Conservation (phyloP, 2,888 invertebrate species). For the Micropterix aruncella region DNA sequence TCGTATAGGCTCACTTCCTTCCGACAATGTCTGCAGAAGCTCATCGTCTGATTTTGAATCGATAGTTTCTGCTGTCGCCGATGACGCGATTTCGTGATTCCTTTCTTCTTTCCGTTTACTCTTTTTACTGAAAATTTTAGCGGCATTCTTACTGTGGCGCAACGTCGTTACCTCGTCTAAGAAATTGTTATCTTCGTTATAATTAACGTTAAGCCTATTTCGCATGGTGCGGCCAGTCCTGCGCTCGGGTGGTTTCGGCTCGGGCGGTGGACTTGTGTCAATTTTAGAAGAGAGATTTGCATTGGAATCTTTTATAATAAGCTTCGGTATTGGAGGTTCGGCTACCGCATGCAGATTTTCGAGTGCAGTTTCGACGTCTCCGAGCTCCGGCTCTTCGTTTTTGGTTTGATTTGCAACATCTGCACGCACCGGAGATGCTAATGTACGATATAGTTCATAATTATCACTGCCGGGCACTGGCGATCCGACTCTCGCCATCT, state of each 20-base stretch:
- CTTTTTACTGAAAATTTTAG: constrained; percentile 18
- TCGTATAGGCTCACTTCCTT: constrained; percentile 18
- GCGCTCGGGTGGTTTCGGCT: constrained; percentile 30
- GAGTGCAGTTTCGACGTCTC: constrained; percentile 28
- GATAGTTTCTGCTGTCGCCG: too few relatives aligned
- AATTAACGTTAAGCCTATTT: constrained; percentile 34
- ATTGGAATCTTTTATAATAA: constrained; percentile 20
- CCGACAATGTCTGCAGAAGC: constrained; percentile 26
- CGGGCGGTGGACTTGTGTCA: constrained; percentile 18
- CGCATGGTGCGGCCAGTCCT: constrained; percentile 27
- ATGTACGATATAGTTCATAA: constrained; percentile 36
- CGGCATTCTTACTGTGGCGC: constrained; percentile 25
- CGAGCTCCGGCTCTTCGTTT: constrained; percentile 18
- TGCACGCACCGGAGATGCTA: constrained; percentile 32
- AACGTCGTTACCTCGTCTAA: constrained; percentile 30
- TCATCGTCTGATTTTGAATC: constrained; percentile 23
- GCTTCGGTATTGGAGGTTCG: constrained; percentile 20
- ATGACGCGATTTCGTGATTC: too few relatives aligned
- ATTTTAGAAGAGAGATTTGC: constrained; percentile 17
- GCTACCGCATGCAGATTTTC: constrained; percentile 25
- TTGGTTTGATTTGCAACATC: constrained; percentile 10
- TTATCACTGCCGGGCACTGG: constrained; percentile 36
- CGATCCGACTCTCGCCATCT: constrained; percentile 20
- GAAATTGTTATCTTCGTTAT: constrained; percentile 42
- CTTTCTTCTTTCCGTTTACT: constrained; percentile 25